Evolutionary conservation across 2,888 invertebrate genomes (phyloP), one percentile per base, ranked within the genome.

Genomic region (Ichneumon xanthorius): DNA sequence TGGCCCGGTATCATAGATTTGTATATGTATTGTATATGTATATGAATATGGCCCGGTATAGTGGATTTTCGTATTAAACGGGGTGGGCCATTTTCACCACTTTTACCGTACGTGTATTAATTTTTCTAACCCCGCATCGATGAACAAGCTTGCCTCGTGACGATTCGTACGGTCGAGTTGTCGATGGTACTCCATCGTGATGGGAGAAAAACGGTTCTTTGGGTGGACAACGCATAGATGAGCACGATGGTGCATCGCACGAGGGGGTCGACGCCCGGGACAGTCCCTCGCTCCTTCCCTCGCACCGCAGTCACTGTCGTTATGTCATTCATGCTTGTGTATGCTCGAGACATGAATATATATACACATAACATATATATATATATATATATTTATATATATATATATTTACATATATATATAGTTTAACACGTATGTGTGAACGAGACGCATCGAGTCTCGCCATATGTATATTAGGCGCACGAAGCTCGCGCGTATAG

Each of bases 241-340:
- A 48, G 22, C 67, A 78, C 48, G 68, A n/a, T 48, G 80, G 50
- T 76, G 79, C 86, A 82, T 80, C 88, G 86, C 87, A 45, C 80
- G 55, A 80, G 45, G 75, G 91, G 93, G 93, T 93, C 93, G 92
- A 92, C 89, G 93, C 84, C 93, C 93, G 89, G 86, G 87, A 88
- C 89, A 86, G 78, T 82, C 85, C 73, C 77, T 84, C 80, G 75
- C 58, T 80, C 67, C 40, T 72, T 77, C 73, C 63, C 77, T 84
- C 45, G 45, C 73, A 63, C 80, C 70, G 80, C 80, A 79, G 76
- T 76, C 86, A 82, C 76, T 80, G 90, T 91, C 91, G 92, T 93
- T 92, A 93, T 93, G 93, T 93, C 93, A 93, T 93, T 93, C 93
- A 93, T 92, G 91, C 89, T 77, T 73, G 53, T 75, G 73, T 68